Evolutionary conservation across 2,797 vertebrate species (phyloP), one percentile per base, ranked within the genome.

Genomic region (Synanceia verrucosa): DNA sequence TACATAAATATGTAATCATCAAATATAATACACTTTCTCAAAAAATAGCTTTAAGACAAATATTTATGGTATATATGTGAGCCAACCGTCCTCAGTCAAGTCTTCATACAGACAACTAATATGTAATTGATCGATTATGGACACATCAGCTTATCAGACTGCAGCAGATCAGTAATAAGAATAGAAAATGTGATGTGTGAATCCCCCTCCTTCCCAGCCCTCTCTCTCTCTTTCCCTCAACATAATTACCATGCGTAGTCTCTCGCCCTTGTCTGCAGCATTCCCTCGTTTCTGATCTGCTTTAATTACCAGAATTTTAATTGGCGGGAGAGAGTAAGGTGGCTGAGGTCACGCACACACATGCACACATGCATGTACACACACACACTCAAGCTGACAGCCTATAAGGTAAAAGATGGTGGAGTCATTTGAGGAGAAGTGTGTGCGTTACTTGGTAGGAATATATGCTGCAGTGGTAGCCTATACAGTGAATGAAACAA

Each of bases 291-390:
- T 91, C 90, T 91, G 88, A 90, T 93, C 87, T 86, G 86, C 86
- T 90, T 93, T 93, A 94, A 93, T 93, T 94, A 93, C 91, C 78
- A 81, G 91, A 93, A 91, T 94, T 93, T 93, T 93, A 94, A 94
- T 93, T 93, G 91, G 88, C 76, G 70, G 82, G 88, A 94, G 91
- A 88, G 86, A 79, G 79, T 74, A 82, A 92, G 90, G 91, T 91
- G 92, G 89, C 84, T 70, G 84, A 93, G 93, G 93, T 93, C 92
- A 89, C 83, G 78, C 76, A 39, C 68, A 55, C 64, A 56, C 75
- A 50, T 55, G 8, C 47, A 48, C 47, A 9, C 28, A 52, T 29
- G 7, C 50, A 13, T 18, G 13, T 29, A 6, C 26, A 11, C 48
- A n/a, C 23, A 29, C 50, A 34, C 18, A 23, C 51, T 62, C 18